Base-by-base conservation (phyloP, 2,888 invertebrate species). In the Yponomeuta malinellus region DNA sequence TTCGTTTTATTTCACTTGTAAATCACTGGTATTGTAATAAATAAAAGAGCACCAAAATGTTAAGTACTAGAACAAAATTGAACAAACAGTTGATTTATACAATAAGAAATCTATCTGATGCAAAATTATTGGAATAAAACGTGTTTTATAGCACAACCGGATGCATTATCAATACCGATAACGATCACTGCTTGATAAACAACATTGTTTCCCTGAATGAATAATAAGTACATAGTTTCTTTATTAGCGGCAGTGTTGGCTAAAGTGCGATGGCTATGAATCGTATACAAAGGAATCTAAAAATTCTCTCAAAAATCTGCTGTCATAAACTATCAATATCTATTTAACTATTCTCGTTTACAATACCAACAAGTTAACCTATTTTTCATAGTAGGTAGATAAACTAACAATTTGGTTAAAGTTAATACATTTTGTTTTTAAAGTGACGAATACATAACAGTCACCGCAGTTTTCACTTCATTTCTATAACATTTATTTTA, bases 391-490 rank as follows among this genome's bases (percentile, higher is more conserved):
- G 52, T 31, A n/a, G n/a, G 65, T 65, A 65, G 29, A 48, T 48
- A 31, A 48, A 68, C 48, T 68, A 68, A 48, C 48, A 68, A 43
- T 68, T 48, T 68, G 43, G 48, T 68, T 12, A 48, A 68, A 37
- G n/a, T 23, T 68, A 68, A 68, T 68, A 68, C 68, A 68, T 68
- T 68, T 64, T 31, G 48, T 8, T 43, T 68, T 68, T 65, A 65
- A 31, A 12, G 65, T 65, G 65, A 65, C 65, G 52, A 59, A 59
- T 59, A 65, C 33, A 29, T 64, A 31, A 65, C 10, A 65, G 23
- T 65, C 65, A 65, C 65, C 65, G 10, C 8, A 33, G 29, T 12
- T 59, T 59, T 59, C 12, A 65, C 23, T 43, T 23, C 1, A 65
- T 65, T 10, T 65, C 9, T 10, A 33, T n/a, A 65, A 65, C 52